These are phyloP conservation scores for Antrozous pallidus DNA, from an alignment of 2,797 vertebrate species.

Conservation along the genomic window DNA sequence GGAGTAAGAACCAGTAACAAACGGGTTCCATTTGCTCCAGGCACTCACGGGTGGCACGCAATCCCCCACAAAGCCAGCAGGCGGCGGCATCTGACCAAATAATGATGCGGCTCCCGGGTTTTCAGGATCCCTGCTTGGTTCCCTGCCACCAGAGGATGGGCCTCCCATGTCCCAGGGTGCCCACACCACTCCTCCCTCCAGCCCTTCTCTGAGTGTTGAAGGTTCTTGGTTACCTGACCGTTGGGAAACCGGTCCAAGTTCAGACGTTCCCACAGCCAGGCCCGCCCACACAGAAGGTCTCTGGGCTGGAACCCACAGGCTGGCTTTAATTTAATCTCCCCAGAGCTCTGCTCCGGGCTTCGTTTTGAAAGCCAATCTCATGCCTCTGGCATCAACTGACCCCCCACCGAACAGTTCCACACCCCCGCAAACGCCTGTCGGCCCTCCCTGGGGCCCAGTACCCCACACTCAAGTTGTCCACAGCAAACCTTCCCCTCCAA, in stretches of 20 bases:
- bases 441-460: background rate
- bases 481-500: background rate
- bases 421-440: background rate
- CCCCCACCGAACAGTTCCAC: too few species aligned
- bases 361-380: fast-evolving
- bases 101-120: fast-evolving
- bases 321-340: background rate
- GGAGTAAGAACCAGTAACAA: constrained; percentile 68
- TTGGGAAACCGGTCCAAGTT: background rate
- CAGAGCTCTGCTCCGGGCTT: background rate
- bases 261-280: background rate
- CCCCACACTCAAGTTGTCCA: background rate
- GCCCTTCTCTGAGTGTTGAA: too few species aligned
- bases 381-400: too few species aligned
- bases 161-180: too few species aligned
- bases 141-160: too few species aligned
- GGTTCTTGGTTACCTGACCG: background rate
- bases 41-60: background rate
- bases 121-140: fast-evolving
- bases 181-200: background rate
- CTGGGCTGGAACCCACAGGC: fast-evolving
- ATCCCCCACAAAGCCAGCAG: background rate
- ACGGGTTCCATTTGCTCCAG: constrained; percentile 59
- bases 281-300: fast-evolving
- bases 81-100: background rate